Base-by-base conservation (phyloP, 37 sponge, comb jelly and placozoan genomes). In the Tethya wilhelma region DNA sequence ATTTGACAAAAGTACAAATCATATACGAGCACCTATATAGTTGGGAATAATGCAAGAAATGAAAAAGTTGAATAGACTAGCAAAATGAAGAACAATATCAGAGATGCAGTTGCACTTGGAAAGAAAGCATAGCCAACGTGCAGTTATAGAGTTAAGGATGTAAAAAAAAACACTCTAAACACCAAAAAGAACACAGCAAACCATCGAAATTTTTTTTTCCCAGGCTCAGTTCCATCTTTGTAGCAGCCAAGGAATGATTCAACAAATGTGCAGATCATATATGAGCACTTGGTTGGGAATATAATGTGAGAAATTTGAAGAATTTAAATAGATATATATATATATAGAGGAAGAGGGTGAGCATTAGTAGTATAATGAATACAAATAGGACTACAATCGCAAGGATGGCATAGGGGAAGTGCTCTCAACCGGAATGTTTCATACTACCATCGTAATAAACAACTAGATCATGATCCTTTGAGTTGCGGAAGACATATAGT, bases 321-420 rank as follows among this genome's bases (percentile, higher is more conserved):
- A 32, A 28, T 12, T 17, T 49, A 26, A 58, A 70, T 25, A 67
- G 57, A 20, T 32, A 28, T n/a, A 56, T 53, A 32, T 40, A 57
- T 17, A 58, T 56, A 43, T 80, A 80, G 40, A 80, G 68, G 17
- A 80, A 2, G 23, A 80, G 56, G 34, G 69, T 5, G 12, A 80
- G 41, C 2, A 30, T 39, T n/a, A 70, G 80, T 2, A 57, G 41
- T 4, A 68, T 30, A 0, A 80, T 22, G 17, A 56, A 67, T 11
- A 69, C 12, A 33, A 56, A 17, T 2, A 80, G 37, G n/a, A 80
- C 55, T 0, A 69, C 26, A 4, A 80, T 11, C 2, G 80, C 49
- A 5, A 69, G 31, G 23, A 80, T 17, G 23, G 41, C 70, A 57
- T 53, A 68, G 4, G 59, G 80, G 28, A 38, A 19, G 38, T 80